Percentiles rank a stretch among this genome's conserved stretches.
Conservation (phyloP, 2,113 vertebrate species). For the Malurus melanocephalus region DNA sequence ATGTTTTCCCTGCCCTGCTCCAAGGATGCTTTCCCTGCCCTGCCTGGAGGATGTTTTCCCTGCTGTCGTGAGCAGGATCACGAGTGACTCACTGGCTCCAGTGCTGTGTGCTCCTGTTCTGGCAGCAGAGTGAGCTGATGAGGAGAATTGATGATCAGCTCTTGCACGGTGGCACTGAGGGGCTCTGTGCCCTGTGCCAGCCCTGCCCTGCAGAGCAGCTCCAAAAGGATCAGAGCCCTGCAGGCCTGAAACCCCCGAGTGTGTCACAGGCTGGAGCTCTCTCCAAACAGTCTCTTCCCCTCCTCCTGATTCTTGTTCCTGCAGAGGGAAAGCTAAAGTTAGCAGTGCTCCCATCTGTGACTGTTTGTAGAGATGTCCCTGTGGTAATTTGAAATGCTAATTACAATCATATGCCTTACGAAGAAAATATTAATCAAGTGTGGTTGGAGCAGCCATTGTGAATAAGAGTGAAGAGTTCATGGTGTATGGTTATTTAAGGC, state of each 20-base stretch:
- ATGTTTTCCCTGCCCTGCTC: neutral
- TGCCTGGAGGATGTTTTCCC: neutral
- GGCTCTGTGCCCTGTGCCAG: neutral
- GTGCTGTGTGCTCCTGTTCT: neutral
- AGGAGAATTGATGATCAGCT: neutral
- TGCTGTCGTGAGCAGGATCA: neutral
- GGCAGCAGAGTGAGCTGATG: neutral
- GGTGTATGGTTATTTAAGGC: neutral
- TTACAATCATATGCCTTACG: conserved; percentile 50
- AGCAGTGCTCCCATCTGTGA: conserved; percentile 59
- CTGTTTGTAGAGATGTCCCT: conserved; percentile 44
- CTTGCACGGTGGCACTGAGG: neutral
- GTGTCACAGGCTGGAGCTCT: neutral
- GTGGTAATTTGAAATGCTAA: conserved; percentile 65
- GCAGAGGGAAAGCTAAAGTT: conserved; percentile 56
- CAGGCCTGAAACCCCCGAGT: neutral
- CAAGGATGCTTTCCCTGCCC: neutral
- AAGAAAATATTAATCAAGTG: conserved; percentile 60
- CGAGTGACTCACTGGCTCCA: neutral
- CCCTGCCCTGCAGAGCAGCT: neutral
- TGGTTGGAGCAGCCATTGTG: conserved; percentile 7
- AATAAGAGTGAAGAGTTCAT: neutral
- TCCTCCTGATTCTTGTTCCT: conserved; percentile 11
- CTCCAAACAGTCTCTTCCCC: conserved; percentile 5
- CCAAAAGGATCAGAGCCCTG: neutral